These are phyloP conservation scores for Sepioteuthis lessoniana DNA, from an alignment of 2,888 invertebrate genomes.

Conservation along the genomic window DNA sequence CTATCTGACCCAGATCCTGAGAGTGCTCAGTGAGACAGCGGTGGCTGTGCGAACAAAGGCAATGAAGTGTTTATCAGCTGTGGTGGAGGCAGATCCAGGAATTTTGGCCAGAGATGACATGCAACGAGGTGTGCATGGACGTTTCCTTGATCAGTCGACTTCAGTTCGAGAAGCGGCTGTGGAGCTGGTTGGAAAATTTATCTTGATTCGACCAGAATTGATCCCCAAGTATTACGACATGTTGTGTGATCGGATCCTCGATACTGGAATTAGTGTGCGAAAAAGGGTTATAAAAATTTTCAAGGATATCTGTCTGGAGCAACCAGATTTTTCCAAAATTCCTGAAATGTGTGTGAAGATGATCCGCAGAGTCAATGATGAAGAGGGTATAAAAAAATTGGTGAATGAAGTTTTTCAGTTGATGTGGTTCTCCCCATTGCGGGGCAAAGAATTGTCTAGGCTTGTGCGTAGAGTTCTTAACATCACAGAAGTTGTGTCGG, in stretches of 20 bases:
- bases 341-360: slow-evolving; percentile 99
- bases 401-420: slow-evolving; percentile 98
- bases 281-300: slow-evolving; percentile 99
- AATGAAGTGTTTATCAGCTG: slow-evolving; percentile 98
- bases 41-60: slow-evolving; percentile 98
- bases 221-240: slow-evolving; percentile 98
- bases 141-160: slow-evolving; percentile 97
- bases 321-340: slow-evolving; percentile 95
- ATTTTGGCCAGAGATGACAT: slow-evolving; percentile 84
- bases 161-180: slow-evolving; percentile 99
- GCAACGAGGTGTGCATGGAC: slow-evolving; percentile 95
- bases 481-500: slow-evolving; percentile 88
- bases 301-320: slow-evolving; percentile 97
- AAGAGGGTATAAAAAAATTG: slow-evolving; percentile 89
- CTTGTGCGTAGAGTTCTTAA: slow-evolving; percentile 90
- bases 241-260: slow-evolving; percentile 77
- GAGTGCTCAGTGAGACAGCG: slow-evolving; percentile 89
- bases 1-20: slow-evolving; percentile 87
- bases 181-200: slow-evolving; percentile 98
- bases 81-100: slow-evolving; percentile 95
- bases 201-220: slow-evolving; percentile 94
- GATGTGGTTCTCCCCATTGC: slow-evolving; percentile 97
- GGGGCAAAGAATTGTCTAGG: slow-evolving; percentile 69
- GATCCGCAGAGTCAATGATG: slow-evolving; percentile 97
- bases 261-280: slow-evolving; percentile 98